phyloP scores from a whole-genome alignment of 2,113 vertebrate genomes.

The Spea multiplicata region DNA sequence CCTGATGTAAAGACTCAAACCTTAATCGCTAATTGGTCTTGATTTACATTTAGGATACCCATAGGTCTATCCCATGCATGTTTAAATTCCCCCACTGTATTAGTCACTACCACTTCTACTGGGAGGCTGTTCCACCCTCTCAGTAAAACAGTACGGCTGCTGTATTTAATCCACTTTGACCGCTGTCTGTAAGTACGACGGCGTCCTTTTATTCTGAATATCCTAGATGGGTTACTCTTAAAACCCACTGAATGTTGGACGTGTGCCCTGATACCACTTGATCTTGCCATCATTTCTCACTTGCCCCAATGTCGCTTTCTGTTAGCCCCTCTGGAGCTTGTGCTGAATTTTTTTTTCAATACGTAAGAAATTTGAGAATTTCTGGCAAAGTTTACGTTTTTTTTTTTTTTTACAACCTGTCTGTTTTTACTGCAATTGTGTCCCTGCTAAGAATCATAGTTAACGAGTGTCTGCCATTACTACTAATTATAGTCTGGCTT shows the following conservation, averaged over 20 bases:
- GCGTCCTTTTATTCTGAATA: not conserved
- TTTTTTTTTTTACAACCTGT: conserved; percentile 63
- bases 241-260: not conserved
- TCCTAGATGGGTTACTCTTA: not conserved
- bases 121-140: no score
- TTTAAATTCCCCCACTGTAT: no score
- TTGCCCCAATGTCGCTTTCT: conserved; percentile 1
- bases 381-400: conserved; percentile 67
- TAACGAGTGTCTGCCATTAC: conserved; percentile 72
- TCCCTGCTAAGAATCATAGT: conserved; percentile 75
- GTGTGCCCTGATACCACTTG: not conserved
- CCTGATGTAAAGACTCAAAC: no score
- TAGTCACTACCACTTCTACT: no score
- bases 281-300: not conserved
- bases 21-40: no score
- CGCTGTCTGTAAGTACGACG: not conserved
- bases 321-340: not conserved
- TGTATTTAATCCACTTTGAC: not conserved
- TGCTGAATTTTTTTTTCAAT: not conserved
- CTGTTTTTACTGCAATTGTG: conserved; percentile 71
- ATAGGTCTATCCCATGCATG: no score
- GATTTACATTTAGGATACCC: no score
- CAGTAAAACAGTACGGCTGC: no score
- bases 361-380: conserved; percentile 58
- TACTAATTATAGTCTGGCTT: conserved; percentile 69